A percentile compares a stretch with the other conserved stretches of the same genome.
Evolutionary conservation across 1,140 invertebrate genomes (phyloP).

Genomic region (Drosophila subobscura): DNA sequence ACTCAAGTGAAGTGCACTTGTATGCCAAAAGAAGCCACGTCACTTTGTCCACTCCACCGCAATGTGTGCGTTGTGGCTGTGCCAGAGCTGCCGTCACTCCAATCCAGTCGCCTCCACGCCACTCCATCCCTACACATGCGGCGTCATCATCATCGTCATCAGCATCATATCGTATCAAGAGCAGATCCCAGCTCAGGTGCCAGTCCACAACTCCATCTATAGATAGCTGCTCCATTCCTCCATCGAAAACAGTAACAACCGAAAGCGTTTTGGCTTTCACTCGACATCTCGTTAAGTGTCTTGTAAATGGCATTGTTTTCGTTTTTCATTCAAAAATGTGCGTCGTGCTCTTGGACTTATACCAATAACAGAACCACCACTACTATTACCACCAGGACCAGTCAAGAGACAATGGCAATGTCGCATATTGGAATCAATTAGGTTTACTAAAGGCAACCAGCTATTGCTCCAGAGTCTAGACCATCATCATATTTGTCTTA

Average conservation of each 20-base stretch:
- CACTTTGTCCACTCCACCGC: conserved; percentile 70
- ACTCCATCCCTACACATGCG: conserved; percentile 44
- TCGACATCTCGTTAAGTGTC: conserved; percentile 80
- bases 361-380: too few relatives aligned
- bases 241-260: conserved; percentile 60
- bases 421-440: conserved; percentile 21
- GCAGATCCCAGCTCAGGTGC: conserved; percentile 32
- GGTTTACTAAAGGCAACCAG: conserved; percentile 48
- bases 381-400: too few relatives aligned
- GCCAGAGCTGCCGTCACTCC: conserved; percentile 36
- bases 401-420: conserved; percentile 58
- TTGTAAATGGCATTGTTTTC: conserved; percentile 81
- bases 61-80: not conserved
- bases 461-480: conserved; percentile 52
- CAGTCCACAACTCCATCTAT: conserved; percentile 51
- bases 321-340: conserved; percentile 81
- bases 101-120: conserved; percentile 44
- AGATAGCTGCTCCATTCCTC: conserved; percentile 24
- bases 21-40: conserved; percentile 80
- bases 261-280: conserved; percentile 67
- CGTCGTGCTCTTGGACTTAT: conserved; percentile 26
- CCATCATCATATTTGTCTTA: conserved; percentile 80
- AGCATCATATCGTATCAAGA: conserved; percentile 58
- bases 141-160: conserved; percentile 44
- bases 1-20: conserved; percentile 79